Evolutionary conservation across 2,888 invertebrate species (phyloP), one percentile per base, ranked within the genome.

Genomic region (Meiosimyza platycephala): DNA sequence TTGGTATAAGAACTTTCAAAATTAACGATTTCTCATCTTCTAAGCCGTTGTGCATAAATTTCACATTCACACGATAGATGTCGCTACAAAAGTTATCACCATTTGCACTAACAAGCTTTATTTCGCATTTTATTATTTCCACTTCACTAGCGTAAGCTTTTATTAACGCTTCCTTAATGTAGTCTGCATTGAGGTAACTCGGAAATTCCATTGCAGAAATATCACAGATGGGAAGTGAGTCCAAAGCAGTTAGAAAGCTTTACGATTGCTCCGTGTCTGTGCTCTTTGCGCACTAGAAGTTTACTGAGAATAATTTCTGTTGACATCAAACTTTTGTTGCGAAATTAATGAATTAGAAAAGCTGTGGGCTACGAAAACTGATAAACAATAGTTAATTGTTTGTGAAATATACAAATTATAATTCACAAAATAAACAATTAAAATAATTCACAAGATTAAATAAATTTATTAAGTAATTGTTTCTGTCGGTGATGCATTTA

Each of bases 61-160:
- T 54, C 0, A 82, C 77, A 5, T 76, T 71, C 15, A 78, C 70
- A 28, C 79, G 78, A 65, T 82, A 83, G 75, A 84, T 83, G 74
- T 76, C 76, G 76, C 85, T 85, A 72, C 83, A 85, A 72, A 81
- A 85, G 75, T 85, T 84, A 16, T 83, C 84, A 47, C 83, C 85
- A 64, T 71, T 72, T 1, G 67, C 71, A 15, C 73, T 73, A 13
- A 72, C 69, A 48, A 69, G 72, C 69, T 74, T 74, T 50, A 76
- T 73, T 52, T 68, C 47, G 62, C 74, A 77, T 54, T 70, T 67
- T 71, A 69, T 59, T 11, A 77, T n/a, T 22, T 51, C n/a, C 11
- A 72, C 18, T 76, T 9, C 13, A 65, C 64, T 28, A 50, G 22
- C 62, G 40, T 40, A 51, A 62, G 70, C 70, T 62, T 62, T 70